Base-by-base conservation (phyloP, 1,140 invertebrate species). In the Magallana gigas region DNA sequence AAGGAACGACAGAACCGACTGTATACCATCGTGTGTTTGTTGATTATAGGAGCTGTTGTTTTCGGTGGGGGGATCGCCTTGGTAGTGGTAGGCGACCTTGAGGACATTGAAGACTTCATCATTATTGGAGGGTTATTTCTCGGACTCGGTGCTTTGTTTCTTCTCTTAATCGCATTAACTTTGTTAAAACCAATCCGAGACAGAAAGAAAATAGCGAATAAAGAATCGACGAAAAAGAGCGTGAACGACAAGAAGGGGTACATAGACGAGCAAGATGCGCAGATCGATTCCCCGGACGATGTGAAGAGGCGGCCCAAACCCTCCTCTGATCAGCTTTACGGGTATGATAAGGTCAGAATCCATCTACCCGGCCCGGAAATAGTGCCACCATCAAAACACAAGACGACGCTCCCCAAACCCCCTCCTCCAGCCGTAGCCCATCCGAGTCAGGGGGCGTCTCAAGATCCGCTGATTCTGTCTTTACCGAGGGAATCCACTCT, bases 331-430 rank as follows among this genome's bases (percentile, higher is more conserved):
- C 81, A 83, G 18, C 57, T 83, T n/a, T 83, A 83, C n/a, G 81
- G 81, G 18, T 57, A 83, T 14, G 81, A 83, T n/a, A 83, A 83
- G 36, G 1, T 83, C 8, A 83, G 57, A 57, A 83, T 83, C 18
- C 81, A 83, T 57, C 18, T 83, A 83, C 81, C 81, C 1, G 81
- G 57, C 57, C 81, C 81, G 81, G 81, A 83, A 83, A 56, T 83
- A 76, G 68, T 76, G 5, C 68, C 64, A 29, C 18, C 68, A 29
- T 12, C 68, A 76, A 76, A 29, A 36, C 29, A 76, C 68, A 76
- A 76, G 23, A 18, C 23, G 8, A 76, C 6, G 14, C 18, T 14
- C 11, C 68, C 9, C 9, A 29, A 29, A 29, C 68, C 68, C 68
- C 68, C 68, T 29, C 68, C 68, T 36, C 68, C 68, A 76, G 23